Evolutionary conservation across 1,140 invertebrate genomes (phyloP).

Genomic region (Meloidogyne hapla): DNA sequence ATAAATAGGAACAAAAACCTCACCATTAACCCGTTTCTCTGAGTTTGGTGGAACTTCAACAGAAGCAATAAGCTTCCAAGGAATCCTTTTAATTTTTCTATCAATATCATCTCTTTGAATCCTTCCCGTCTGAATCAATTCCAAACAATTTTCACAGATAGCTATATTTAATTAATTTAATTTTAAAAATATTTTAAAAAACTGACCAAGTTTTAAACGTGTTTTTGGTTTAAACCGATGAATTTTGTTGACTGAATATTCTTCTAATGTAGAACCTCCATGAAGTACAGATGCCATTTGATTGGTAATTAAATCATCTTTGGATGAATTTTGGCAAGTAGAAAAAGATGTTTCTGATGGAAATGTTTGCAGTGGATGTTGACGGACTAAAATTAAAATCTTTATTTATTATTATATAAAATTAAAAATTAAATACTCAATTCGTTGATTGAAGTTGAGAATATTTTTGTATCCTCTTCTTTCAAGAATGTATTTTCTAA

Average conservation of each 20-base stretch:
- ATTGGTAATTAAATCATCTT: neutral
- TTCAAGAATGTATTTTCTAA: neutral
- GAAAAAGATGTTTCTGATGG: neutral
- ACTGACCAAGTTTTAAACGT: neutral
- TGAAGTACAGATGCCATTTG: neutral
- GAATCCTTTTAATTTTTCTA: constrained; percentile 4
- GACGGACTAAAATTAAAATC: neutral
- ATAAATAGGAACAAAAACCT: neutral
- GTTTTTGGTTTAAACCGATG: constrained; percentile 24
- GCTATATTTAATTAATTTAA: neutral
- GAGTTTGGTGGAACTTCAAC: constrained; percentile 23
- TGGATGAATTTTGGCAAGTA: neutral
- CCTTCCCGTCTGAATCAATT: neutral
- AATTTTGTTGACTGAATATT: constrained; percentile 16
- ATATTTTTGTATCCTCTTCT: neutral
- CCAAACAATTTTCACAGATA: constrained; percentile 17
- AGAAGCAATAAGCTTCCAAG: constrained; percentile 23
- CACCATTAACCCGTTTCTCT: constrained; percentile 9
- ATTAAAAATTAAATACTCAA: neutral
- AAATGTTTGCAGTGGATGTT: neutral
- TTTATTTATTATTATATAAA: neutral
- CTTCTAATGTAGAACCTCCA: constrained; percentile 1
- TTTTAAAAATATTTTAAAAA: neutral
- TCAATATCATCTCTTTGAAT: neutral
- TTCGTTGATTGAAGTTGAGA: neutral